Evolutionary conservation across 64 coral and sea anemone species (phyloP), one percentile per base, ranked within the genome.

Genomic region (Montipora cactus): DNA sequence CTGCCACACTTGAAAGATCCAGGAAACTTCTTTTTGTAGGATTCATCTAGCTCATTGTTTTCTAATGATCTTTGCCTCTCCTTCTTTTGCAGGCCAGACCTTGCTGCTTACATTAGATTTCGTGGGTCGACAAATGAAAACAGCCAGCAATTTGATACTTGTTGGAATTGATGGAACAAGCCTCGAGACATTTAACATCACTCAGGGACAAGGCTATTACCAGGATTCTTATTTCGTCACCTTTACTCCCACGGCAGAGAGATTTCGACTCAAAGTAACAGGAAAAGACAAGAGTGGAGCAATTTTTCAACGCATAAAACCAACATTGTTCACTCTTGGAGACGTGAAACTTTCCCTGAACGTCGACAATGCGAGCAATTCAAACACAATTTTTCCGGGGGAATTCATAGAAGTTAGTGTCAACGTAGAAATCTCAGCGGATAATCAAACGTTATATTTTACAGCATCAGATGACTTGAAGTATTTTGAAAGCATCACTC

Each of bases 391-490:
- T 16, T 81, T 89, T 23, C 92, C 86, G 12, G 92, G 86, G 3
- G 68, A 81, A 81, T n/a, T 25, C 6, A 72, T 69, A 44, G 49
- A 75, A 16, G 66, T 94, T 15, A 28, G 58, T 47, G 75, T 94
- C 20, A 89, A 74, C 44, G 50, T 89, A 22, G 62, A 75, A 75
- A 94, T 81, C 77, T 75, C 80, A 10, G 92, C 85, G 9, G 71
- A 37, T 2, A 53, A 18, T 0, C 85, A 74, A 70, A 75, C 48
- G 13, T 70, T 94, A 22, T 94, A 94, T 74, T 81, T 94, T 3
- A 89, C 18, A 10, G 87, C 92, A 75, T 49, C 85, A 19, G 92
- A 94, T 81, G 92, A 94, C 22, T 59, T 89, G 73, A 48, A 46
- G 8, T 94, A 62, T 75, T 44, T 76, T 11, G 70, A 55, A 0